A percentile compares a stretch with the other conserved stretches of the same genome.
phyloP scores from a whole-genome alignment of 2,113 vertebrate genomes.

The Boulengeromyrus knoepffleri region DNA sequence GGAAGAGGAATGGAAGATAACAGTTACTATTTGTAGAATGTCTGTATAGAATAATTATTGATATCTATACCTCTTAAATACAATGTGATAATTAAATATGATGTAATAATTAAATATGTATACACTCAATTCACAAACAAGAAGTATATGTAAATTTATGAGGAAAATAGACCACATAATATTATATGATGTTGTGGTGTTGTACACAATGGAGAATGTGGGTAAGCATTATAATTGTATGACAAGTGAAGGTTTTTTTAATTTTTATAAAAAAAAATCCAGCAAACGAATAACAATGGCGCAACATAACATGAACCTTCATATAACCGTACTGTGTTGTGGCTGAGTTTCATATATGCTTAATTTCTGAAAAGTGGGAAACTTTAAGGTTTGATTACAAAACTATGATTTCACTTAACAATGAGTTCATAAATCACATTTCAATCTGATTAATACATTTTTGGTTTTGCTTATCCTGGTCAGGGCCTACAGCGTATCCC shows the following conservation, averaged over 20 bases:
- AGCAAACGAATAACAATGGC: neutral
- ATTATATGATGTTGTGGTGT: neutral
- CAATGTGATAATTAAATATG: neutral
- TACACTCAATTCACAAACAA: neutral
- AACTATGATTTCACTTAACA: neutral
- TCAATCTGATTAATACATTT: neutral
- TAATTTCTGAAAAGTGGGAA: neutral
- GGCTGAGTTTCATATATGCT: neutral
- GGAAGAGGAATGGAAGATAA: neutral
- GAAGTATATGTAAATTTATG: neutral
- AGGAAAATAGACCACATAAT: neutral
- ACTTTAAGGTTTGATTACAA: neutral
- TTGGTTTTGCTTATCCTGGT: neutral
- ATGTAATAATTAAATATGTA: neutral
- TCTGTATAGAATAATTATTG: neutral
- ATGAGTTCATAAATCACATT: neutral
- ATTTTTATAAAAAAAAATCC: neutral
- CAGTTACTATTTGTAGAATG: neutral
- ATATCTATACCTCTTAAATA: neutral
- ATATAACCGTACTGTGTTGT: neutral
- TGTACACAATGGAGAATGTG: neutral
- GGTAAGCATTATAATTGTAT: neutral
- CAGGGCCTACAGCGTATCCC: neutral
- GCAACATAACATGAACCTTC: neutral
- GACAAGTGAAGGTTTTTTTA: neutral